Percentiles rank a stretch among this genome's conserved stretches.
Evolutionary conservation across 1,140 invertebrate genomes (phyloP).

Genomic region (Metopolophium dirhodum): DNA sequence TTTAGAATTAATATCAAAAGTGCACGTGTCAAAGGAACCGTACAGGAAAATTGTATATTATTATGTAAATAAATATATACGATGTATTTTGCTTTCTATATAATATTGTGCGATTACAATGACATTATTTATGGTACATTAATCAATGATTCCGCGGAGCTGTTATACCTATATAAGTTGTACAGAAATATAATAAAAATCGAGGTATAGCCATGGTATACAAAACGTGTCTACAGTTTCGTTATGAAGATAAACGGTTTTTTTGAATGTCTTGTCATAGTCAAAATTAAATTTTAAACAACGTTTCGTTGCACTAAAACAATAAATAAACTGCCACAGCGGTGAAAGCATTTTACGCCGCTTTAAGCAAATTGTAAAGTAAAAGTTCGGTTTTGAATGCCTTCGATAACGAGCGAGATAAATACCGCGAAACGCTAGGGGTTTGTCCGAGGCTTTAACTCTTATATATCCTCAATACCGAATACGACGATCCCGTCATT

Average conservation of each 20-base stretch:
- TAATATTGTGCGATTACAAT: background rate
- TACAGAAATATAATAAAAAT: background rate
- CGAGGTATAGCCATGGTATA: background rate
- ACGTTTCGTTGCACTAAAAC: background rate
- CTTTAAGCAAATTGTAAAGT: background rate
- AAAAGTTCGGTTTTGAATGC: conserved; percentile 19
- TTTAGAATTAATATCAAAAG: background rate
- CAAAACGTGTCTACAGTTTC: background rate
- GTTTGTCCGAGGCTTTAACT: background rate
- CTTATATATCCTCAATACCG: background rate
- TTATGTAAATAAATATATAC: background rate
- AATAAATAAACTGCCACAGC: conserved; percentile 9
- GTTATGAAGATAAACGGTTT: background rate
- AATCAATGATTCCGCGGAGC: background rate
- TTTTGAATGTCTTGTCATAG: background rate
- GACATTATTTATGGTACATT: conserved; percentile 2
- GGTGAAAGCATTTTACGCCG: background rate
- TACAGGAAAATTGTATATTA: background rate
- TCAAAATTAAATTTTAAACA: conserved; percentile 5
- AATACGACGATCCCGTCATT: background rate
- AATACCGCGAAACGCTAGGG: background rate
- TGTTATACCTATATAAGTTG: too few relatives aligned
- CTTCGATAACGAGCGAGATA: background rate
- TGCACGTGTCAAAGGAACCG: background rate
- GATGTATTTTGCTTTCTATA: background rate